Percentiles rank a stretch among this genome's conserved stretches.
These are phyloP conservation scores for Etheostoma perlongum DNA, from an alignment of 2,797 vertebrate species.

Conservation along the genomic window DNA sequence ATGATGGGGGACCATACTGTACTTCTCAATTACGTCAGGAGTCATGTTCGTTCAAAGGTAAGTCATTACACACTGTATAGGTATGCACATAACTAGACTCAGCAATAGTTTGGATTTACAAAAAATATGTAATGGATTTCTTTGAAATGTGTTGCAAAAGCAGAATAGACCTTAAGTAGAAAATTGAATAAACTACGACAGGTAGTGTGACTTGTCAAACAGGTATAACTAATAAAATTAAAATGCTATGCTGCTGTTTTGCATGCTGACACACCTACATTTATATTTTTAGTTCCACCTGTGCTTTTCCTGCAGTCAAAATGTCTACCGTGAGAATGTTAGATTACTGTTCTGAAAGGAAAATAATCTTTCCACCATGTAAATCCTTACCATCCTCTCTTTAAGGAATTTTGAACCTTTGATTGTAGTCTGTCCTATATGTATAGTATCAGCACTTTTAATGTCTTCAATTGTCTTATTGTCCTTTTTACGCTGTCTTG, in stretches of 20 bases:
- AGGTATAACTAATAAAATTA: too few species aligned
- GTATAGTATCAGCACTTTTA: neutral
- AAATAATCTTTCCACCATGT: neutral
- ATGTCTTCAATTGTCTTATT: neutral
- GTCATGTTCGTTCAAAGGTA: too few species aligned
- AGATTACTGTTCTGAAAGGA: neutral
- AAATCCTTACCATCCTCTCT: neutral
- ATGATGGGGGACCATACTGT: neutral
- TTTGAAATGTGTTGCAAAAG: conserved; percentile 1
- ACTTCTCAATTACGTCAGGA: neutral
- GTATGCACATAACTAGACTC: neutral
- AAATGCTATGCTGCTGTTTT: too few species aligned
- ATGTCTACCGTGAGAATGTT: neutral
- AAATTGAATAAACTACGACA: too few species aligned
- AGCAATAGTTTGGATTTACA: neutral
- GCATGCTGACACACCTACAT: too few species aligned
- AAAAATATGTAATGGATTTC: neutral
- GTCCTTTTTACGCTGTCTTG: neutral
- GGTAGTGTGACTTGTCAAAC: too few species aligned
- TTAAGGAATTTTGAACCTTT: neutral
- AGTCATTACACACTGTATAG: neutral
- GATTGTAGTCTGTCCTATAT: neutral
- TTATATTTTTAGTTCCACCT: neutral
- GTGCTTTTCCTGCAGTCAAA: neutral
- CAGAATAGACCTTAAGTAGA: neutral